Evolutionary conservation across 2,797 vertebrate species (phyloP).

Genomic region (Chrysocyon brachyurus): DNA sequence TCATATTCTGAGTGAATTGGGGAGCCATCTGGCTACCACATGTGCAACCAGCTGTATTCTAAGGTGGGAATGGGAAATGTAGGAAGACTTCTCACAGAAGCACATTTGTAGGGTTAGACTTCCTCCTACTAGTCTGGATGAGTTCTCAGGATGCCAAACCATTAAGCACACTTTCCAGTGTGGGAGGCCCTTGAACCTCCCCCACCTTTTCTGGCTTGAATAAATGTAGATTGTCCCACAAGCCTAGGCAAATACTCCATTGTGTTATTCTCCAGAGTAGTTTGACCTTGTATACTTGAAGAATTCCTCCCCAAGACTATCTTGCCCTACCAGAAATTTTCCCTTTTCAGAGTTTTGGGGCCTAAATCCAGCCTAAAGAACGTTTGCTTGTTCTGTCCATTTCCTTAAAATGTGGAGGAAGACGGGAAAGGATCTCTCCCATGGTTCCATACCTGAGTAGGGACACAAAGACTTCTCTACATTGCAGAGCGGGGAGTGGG

Average conservation of each 20-base stretch:
- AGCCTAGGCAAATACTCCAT: constrained; percentile 73
- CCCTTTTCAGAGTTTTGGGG: constrained; percentile 36
- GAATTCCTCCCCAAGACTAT: constrained; percentile 64
- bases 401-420: neutral
- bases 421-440: neutral
- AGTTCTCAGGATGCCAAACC: constrained; percentile 68
- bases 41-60: neutral
- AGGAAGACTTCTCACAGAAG: constrained; percentile 59
- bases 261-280: constrained; percentile 52
- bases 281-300: constrained; percentile 69
- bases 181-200: constrained; percentile 76
- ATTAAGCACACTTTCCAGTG: constrained; percentile 75
- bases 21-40: constrained; percentile 49
- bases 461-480: neutral
- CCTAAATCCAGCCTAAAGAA: constrained; percentile 16
- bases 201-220: constrained; percentile 12
- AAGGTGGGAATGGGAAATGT: neutral
- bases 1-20: neutral
- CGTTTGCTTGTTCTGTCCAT: neutral
- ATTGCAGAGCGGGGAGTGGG: neutral
- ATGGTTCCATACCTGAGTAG: neutral
- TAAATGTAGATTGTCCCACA: constrained; percentile 64
- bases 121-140: constrained; percentile 42
- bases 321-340: constrained; percentile 40
- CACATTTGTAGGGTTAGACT: constrained; percentile 15